phyloP scores from a whole-genome alignment of 2,888 invertebrate genomes.

The Elysia crispata region DNA sequence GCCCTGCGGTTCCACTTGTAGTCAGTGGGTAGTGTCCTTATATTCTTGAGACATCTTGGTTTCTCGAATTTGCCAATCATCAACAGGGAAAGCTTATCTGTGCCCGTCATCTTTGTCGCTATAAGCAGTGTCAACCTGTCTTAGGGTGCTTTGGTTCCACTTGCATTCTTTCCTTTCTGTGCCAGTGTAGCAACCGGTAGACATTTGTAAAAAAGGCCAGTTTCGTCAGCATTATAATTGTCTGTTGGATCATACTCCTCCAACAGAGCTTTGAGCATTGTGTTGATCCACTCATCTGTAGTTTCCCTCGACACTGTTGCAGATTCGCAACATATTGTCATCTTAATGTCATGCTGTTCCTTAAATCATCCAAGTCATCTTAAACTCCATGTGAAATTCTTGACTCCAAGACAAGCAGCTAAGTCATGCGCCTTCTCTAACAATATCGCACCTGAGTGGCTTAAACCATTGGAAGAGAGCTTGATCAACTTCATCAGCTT shows the following conservation, averaged over 20 bases:
- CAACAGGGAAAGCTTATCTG: too few relatives aligned
- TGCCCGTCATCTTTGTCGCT: too few relatives aligned
- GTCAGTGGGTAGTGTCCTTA: not conserved
- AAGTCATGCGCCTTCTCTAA: too few relatives aligned
- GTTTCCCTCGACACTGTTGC: not conserved
- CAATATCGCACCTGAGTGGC: too few relatives aligned
- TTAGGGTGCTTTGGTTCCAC: not conserved
- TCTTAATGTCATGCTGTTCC: not conserved
- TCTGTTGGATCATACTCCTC: conserved; percentile 2
- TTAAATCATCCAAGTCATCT: too few relatives aligned
- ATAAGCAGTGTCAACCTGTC: not conserved
- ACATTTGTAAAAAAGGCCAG: too few relatives aligned
- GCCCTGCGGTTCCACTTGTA: conserved; percentile 3
- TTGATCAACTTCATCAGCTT: too few relatives aligned
- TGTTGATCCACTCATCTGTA: not conserved
- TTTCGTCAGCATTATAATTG: too few relatives aligned
- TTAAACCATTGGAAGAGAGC: too few relatives aligned
- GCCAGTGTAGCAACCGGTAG: not conserved
- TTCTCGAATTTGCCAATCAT: too few relatives aligned
- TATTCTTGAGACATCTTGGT: not conserved
- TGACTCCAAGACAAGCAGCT: too few relatives aligned
- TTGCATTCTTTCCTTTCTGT: not conserved
- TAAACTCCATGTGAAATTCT: too few relatives aligned
- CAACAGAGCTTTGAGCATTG: not conserved
- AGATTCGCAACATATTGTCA: not conserved